A percentile compares a stretch with the other conserved stretches of the same genome.
These are phyloP conservation scores for Bryconaethiops microstoma DNA, from an alignment of 2,797 vertebrate species.

Conservation along the genomic window DNA sequence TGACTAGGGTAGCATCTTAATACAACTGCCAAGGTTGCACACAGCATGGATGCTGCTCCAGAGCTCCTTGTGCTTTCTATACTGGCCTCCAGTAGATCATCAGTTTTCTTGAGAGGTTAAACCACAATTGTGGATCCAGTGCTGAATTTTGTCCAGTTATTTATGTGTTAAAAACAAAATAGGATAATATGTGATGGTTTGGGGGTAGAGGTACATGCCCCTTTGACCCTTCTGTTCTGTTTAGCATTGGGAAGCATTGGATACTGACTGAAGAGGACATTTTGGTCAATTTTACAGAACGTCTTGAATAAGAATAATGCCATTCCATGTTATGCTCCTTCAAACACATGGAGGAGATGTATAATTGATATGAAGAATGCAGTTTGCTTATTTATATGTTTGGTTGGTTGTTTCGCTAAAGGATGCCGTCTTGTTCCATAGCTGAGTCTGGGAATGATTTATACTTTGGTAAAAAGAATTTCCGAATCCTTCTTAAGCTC, in stretches of 20 bases:
- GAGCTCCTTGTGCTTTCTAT: neutral
- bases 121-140: neutral
- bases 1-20: slow-evolving; percentile 56
- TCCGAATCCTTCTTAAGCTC: neutral
- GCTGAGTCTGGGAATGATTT: too few relatives aligned
- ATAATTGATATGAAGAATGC: neutral
- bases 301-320: neutral
- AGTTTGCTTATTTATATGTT: neutral
- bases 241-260: neutral
- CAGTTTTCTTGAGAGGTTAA: neutral
- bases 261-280: neutral
- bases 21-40: slow-evolving; percentile 36
- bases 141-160: neutral
- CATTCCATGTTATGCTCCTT: neutral
- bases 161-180: neutral
- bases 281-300: neutral
- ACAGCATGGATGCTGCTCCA: slow-evolving; percentile 10
- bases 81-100: neutral
- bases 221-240: neutral
- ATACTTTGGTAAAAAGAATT: too few relatives aligned
- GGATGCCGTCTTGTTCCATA: too few relatives aligned
- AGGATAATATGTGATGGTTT: too few relatives aligned
- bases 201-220: neutral
- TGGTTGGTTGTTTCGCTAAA: too few relatives aligned
- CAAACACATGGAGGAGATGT: neutral